phyloP scores from a whole-genome alignment of 2,888 invertebrate species.

The Rugalucina vietnamica region DNA sequence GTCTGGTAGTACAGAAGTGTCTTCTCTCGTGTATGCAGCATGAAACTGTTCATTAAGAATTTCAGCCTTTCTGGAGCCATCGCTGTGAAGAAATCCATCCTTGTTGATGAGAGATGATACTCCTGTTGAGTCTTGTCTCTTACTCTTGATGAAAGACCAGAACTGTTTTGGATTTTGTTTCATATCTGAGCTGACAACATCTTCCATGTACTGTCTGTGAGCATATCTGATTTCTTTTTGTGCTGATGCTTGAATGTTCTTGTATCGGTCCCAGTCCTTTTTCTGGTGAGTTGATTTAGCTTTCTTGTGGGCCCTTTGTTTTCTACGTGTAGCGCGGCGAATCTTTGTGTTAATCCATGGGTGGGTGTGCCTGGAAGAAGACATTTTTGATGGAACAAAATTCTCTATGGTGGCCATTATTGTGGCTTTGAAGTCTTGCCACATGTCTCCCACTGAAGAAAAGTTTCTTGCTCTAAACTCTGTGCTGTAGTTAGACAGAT shows the following conservation, averaged over 20 bases:
- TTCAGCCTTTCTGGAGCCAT: neutral
- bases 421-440: too few species aligned
- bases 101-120: neutral
- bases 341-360: neutral
- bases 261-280: neutral
- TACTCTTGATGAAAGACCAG: neutral
- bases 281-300: neutral
- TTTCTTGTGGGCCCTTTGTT: neutral
- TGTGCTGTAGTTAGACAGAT: neutral
- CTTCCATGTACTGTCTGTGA: neutral
- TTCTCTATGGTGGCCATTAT: too few species aligned
- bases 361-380: neutral
- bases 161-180: neutral
- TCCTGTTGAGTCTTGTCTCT: neutral
- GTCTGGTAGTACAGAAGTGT: neutral
- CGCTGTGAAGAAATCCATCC: neutral
- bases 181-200: neutral
- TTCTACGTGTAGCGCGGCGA: neutral
- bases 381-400: too few species aligned
- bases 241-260: neutral
- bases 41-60: neutral
- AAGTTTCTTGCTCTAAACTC: too few species aligned
- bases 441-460: too few species aligned
- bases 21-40: neutral
- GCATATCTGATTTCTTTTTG: neutral